Evolutionary conservation across 1,140 invertebrate species (phyloP).

Genomic region (Hesperophylax magnus): DNA sequence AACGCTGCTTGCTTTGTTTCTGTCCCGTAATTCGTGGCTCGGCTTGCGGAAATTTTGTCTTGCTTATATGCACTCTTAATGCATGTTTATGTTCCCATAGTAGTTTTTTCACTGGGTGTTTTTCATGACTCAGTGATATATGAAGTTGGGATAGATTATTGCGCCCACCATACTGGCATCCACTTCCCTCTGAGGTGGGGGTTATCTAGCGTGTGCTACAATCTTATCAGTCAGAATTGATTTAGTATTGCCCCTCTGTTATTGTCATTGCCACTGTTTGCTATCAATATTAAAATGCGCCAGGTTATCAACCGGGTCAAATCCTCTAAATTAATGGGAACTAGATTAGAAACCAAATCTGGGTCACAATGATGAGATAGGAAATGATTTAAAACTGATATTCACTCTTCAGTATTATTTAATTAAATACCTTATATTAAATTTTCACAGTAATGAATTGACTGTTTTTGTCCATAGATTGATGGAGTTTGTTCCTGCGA

Average conservation of each 20-base stretch:
- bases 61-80: no score
- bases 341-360: no score
- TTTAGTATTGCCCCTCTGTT: background rate
- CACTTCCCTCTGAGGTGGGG: constrained; percentile 27
- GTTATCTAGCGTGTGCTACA: constrained; percentile 41
- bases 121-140: constrained; percentile 9
- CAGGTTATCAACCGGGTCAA: no score
- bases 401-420: no score
- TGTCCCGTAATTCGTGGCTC: no score
- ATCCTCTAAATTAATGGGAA: no score
- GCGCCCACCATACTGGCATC: constrained; percentile 45
- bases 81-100: no score
- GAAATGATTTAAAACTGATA: no score
- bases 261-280: background rate
- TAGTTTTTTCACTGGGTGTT: constrained; percentile 3
- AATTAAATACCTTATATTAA: no score
- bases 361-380: no score
- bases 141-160: constrained; percentile 12
- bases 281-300: background rate
- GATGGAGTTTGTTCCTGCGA: constrained; percentile 93
- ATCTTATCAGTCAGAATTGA: background rate
- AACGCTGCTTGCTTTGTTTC: no score
- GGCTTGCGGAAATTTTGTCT: no score
- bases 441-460: background rate
- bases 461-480: constrained; percentile 71